Conservation (phyloP, 2,797 vertebrate genomes). For the Neomorphus geoffroyi region DNA sequence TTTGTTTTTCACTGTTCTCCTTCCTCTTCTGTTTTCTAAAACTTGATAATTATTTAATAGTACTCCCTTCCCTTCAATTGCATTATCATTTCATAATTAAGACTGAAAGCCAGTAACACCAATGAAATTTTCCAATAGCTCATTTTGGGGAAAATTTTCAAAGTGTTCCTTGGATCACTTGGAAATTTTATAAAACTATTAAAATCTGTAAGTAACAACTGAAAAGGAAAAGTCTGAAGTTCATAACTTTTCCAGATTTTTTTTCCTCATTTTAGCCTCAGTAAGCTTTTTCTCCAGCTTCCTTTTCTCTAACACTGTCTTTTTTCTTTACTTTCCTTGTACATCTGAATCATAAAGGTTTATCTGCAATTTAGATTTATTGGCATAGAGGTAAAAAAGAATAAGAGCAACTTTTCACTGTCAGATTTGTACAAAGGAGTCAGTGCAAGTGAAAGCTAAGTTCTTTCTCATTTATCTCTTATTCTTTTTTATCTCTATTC, state of each 20-base stretch:
- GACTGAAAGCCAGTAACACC: background rate
- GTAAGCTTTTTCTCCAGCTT: background rate
- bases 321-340: slow-evolving; percentile 1
- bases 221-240: background rate
- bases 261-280: background rate
- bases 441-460: slow-evolving; percentile 22
- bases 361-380: slow-evolving; percentile 68
- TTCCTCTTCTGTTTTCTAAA: background rate
- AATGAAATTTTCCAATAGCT: background rate
- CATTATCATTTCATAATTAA: background rate
- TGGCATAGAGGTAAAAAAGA: slow-evolving; percentile 43
- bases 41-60: background rate
- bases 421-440: slow-evolving; percentile 46
- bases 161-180: background rate
- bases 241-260: background rate
- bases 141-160: background rate
- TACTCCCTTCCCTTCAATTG: background rate
- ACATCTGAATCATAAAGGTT: slow-evolving; percentile 14
- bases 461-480: slow-evolving; percentile 40
- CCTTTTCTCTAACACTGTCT: background rate
- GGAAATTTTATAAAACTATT: background rate
- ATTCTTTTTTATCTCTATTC: slow-evolving; percentile 42
- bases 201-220: background rate
- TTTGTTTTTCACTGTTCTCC: background rate
- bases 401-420: slow-evolving; percentile 53